Evolutionary conservation across 2,113 vertebrate genomes (phyloP).

Genomic region (Potamarius usumacintae): DNA sequence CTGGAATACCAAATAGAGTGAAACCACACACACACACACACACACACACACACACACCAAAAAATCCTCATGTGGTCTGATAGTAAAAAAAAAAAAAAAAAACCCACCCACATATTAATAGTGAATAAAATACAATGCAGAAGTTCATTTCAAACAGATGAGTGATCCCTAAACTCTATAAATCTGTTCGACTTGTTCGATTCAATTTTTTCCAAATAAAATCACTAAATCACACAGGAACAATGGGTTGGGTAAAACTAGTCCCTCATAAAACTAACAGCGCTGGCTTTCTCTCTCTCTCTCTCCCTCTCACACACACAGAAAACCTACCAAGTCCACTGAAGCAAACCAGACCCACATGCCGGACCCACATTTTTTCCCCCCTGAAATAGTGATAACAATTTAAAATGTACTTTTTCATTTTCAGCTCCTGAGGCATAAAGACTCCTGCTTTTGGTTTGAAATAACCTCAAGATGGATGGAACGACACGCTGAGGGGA

Average conservation of each 20-base stretch:
- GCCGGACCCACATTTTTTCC: not conserved
- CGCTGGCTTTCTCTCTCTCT: not conserved
- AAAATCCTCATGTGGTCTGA: not conserved
- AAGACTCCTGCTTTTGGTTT: not conserved
- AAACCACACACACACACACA: not conserved
- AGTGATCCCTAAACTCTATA: not conserved
- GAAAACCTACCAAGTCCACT: not conserved
- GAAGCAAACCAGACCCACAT: constrained; percentile 19
- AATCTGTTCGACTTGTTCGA: not conserved
- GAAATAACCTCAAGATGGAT: not conserved
- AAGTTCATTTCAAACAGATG: not conserved
- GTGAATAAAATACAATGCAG: not conserved
- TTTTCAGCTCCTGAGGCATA: constrained; percentile 7
- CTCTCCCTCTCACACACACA: no score
- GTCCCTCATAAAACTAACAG: not conserved
- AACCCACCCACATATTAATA: no score
- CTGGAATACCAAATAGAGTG: not conserved
- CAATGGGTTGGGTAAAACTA: not conserved
- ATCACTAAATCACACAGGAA: not conserved
- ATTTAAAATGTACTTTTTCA: no score
- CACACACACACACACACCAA: not conserved
- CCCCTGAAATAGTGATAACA: no score
- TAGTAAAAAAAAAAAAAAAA: not conserved
- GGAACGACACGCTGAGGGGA: not conserved
- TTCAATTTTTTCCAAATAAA: not conserved